A percentile compares a stretch with the other conserved stretches of the same genome.
Evolutionary conservation across 2,797 vertebrate species (phyloP).

Genomic region (Erithacus rubecula): DNA sequence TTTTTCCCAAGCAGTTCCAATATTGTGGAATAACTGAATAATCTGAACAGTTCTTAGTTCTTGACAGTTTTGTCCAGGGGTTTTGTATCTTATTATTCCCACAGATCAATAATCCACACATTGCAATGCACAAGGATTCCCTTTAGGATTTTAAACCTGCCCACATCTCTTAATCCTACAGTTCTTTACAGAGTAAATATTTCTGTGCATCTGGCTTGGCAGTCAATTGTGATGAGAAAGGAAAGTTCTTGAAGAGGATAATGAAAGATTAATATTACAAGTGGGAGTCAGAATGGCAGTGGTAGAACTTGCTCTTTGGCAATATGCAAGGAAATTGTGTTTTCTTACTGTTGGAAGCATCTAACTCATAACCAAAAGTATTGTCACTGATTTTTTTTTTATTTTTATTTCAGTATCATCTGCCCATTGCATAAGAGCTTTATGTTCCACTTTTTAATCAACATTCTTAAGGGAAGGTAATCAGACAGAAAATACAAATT

Average conservation of each 20-base stretch:
- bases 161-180: background rate
- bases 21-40: background rate
- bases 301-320: background rate
- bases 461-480: background rate
- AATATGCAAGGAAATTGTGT: background rate
- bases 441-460: background rate
- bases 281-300: background rate
- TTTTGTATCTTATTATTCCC: background rate
- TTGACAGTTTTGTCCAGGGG: background rate
- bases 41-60: background rate
- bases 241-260: background rate
- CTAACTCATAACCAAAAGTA: background rate
- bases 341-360: background rate
- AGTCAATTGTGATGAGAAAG: background rate
- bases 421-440: background rate
- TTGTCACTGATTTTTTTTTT: background rate
- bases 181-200: background rate
- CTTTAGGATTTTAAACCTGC: slow-evolving; percentile 1
- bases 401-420: background rate
- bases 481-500: background rate
- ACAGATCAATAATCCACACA: background rate
- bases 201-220: background rate
- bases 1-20: background rate
- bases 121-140: background rate
- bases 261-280: slow-evolving; percentile 8